Percentiles rank a stretch among this genome's conserved stretches.
Conservation (phyloP, 2,797 vertebrate genomes). For the Tadarida brasiliensis region DNA sequence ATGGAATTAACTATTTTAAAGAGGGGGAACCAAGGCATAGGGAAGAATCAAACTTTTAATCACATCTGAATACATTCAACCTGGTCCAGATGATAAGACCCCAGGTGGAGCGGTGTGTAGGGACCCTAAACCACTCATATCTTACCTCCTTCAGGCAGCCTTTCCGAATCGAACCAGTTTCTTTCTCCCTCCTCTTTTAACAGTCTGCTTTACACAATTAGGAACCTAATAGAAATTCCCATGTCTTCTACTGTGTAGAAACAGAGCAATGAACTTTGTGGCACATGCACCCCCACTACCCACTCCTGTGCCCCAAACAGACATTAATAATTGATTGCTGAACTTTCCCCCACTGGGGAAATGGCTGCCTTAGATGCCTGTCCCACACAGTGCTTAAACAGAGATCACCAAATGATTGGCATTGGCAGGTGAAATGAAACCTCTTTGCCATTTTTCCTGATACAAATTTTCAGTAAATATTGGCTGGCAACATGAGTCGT, state of each 20-base stretch:
- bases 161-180: not conserved
- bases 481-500: not conserved
- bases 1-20: constrained; percentile 26
- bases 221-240: not conserved
- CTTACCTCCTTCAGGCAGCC: not conserved
- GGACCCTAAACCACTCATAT: not conserved
- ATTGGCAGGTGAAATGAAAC: not conserved
- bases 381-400: not conserved
- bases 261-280: not conserved
- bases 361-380: not conserved
- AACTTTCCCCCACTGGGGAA: not conserved
- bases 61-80: not conserved
- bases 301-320: not conserved
- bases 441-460: not conserved
- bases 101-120: not conserved
- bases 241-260: not conserved
- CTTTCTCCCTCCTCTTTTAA: not conserved
- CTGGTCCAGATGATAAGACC: not conserved
- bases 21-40: not conserved
- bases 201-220: not conserved
- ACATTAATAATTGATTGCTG: not conserved
- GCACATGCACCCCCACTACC: not conserved
- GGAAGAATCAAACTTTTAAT: not conserved
- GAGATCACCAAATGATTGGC: not conserved
- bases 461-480: not conserved